These are phyloP conservation scores for Temnothorax unifasciatus DNA, from an alignment of 2,888 invertebrate genomes.

Conservation along the genomic window DNA sequence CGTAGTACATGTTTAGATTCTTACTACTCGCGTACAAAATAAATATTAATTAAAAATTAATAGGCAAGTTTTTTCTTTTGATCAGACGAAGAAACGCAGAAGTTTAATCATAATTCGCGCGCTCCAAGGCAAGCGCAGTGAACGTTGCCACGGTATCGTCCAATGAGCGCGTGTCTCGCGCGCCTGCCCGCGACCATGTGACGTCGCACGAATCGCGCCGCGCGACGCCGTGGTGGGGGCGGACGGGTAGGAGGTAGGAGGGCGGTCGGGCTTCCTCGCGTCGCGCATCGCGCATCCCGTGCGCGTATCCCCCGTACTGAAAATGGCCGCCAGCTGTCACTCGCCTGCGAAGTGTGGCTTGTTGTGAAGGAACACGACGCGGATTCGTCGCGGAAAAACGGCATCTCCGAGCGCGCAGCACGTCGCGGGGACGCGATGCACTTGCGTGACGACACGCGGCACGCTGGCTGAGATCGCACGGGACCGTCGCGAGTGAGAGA, in stretches of 20 bases:
- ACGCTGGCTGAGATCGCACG: constrained; percentile 69
- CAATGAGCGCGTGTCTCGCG: neutral
- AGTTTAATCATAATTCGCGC: neutral
- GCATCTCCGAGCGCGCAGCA: constrained; percentile 36
- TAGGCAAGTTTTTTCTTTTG: no score
- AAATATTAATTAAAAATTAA: no score
- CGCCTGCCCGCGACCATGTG: neutral
- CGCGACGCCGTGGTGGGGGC: constrained; percentile 74
- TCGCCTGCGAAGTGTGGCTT: constrained; percentile 76
- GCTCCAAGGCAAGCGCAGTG: no score
- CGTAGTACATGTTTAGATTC: no score
- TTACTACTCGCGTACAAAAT: no score
- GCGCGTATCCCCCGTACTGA: constrained; percentile 81
- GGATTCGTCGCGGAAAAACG: constrained; percentile 36
- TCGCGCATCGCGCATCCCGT: constrained; percentile 77
- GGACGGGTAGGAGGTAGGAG: neutral
- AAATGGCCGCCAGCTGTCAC: constrained; percentile 85
- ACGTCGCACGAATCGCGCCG: constrained; percentile 71
- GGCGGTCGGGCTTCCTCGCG: constrained; percentile 71
- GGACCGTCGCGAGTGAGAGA: constrained; percentile 17
- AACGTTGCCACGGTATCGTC: neutral
- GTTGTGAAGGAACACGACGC: constrained; percentile 65
- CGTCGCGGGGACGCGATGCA: constrained; percentile 71
- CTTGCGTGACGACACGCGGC: constrained; percentile 75
- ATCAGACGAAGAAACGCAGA: neutral